Percentiles rank a stretch among this genome's conserved stretches.
phyloP scores from a whole-genome alignment of 2,888 invertebrate species.

The Cremastobaeus sp. region DNA sequence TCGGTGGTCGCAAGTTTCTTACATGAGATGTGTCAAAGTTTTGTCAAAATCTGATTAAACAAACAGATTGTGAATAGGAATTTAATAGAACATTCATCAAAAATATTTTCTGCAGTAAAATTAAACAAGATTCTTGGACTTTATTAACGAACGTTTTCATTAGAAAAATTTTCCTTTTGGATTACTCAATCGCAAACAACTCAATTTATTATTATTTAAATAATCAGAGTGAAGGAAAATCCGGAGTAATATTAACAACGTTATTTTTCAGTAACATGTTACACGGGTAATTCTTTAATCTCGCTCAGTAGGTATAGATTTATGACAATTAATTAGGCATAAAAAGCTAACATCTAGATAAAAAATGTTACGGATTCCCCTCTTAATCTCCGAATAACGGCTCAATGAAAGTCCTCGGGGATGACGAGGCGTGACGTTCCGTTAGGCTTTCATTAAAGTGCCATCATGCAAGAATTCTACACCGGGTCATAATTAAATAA shows the following conservation, averaged over 20 bases:
- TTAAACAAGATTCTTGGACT: too few species aligned
- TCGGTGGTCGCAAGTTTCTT: constrained; percentile 70
- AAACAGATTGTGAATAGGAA: too few species aligned
- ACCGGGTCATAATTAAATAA: constrained; percentile 71
- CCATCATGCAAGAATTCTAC: constrained; percentile 70
- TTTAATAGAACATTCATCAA: too few species aligned
- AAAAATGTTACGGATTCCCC: constrained; percentile 74
- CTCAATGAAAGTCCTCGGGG: constrained; percentile 63
- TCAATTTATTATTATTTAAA: too few species aligned
- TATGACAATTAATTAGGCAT: constrained; percentile 76
- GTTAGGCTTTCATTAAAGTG: constrained; percentile 74
- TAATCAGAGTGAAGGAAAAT: too few species aligned
- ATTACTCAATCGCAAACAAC: too few species aligned
- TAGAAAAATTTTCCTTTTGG: too few species aligned
- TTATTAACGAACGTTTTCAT: too few species aligned
- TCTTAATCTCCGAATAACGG: constrained; percentile 68
- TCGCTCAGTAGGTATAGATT: constrained; percentile 67
- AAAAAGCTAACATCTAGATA: constrained; percentile 70
- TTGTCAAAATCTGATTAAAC: constrained; percentile 38
- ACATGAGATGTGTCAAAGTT: constrained; percentile 37
- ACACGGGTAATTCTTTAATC: constrained; percentile 66
- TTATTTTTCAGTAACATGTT: constrained; percentile 63
- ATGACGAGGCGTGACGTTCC: constrained; percentile 74
- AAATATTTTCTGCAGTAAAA: too few species aligned
- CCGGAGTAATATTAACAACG: too few species aligned